A percentile compares a stretch with the other conserved stretches of the same genome.
phyloP scores from a whole-genome alignment of 2,888 invertebrate species.

The Amaurobius ferox region DNA sequence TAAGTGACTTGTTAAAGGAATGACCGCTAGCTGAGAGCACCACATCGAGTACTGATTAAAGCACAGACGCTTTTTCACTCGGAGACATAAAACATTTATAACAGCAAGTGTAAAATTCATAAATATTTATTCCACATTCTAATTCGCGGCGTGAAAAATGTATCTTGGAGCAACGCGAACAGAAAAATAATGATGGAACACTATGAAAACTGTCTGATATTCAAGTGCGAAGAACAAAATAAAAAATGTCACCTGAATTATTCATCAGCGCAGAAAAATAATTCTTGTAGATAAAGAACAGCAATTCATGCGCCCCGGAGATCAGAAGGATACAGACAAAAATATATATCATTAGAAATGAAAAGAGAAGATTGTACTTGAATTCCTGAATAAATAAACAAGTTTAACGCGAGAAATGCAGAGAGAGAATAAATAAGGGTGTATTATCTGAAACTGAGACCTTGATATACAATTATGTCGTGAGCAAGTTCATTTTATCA shows the following conservation, averaged over 20 bases:
- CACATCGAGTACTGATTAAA: no score
- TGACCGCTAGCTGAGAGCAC: no score
- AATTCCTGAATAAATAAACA: neutral
- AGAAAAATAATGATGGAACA: neutral
- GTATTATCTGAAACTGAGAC: no score
- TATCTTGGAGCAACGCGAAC: neutral
- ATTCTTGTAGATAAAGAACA: constrained; percentile 14
- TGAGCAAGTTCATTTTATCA: no score
- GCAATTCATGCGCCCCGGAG: neutral
- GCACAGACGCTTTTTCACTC: no score
- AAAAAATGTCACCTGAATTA: constrained; percentile 10
- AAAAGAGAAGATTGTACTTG: neutral
- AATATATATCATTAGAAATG: neutral
- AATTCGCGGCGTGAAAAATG: constrained; percentile 1
- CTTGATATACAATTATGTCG: no score
- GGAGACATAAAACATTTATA: neutral
- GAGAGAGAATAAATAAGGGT: no score
- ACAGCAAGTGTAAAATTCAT: neutral
- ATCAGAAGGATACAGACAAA: neutral
- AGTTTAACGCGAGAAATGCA: no score
- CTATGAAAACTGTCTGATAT: constrained; percentile 12
- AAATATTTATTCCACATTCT: neutral
- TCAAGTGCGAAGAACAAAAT: neutral
- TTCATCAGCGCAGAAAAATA: constrained; percentile 6
- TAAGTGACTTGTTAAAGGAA: no score